Conservation (phyloP, 2,797 vertebrate species). For the Naso thynnoides region DNA sequence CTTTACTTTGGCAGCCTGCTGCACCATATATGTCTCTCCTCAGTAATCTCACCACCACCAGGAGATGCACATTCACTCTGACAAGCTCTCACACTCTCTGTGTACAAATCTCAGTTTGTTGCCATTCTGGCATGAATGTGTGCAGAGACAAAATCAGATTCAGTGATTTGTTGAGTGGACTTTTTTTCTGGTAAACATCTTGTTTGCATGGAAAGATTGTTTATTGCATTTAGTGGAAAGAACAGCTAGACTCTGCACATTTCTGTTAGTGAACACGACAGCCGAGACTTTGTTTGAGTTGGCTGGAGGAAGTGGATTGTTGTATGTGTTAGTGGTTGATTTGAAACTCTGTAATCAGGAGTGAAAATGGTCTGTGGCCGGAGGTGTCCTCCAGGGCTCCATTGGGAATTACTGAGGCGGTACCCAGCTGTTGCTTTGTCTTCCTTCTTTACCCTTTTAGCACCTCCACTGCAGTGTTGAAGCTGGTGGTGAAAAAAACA, state of each 20-base stretch:
- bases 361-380: conserved; percentile 83
- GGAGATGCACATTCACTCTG: conserved; percentile 74
- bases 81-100: conserved; percentile 70
- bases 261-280: conserved; percentile 66
- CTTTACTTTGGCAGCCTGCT: conserved; percentile 81
- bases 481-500: conserved; percentile 66
- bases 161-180: conserved; percentile 56
- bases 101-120: conserved; percentile 67
- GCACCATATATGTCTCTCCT: conserved; percentile 68
- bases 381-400: conserved; percentile 81
- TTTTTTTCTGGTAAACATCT: conserved; percentile 66
- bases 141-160: conserved; percentile 63
- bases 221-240: conserved; percentile 61
- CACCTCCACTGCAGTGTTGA: conserved; percentile 80
- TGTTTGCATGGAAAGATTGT: conserved; percentile 74
- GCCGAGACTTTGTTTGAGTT: conserved; percentile 69
- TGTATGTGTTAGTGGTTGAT: conserved; percentile 82
- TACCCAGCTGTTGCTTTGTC: conserved; percentile 88
- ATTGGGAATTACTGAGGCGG: conserved; percentile 80
- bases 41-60: conserved; percentile 73
- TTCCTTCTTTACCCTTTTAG: conserved; percentile 85
- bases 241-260: conserved; percentile 1
- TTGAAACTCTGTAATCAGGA: conserved; percentile 85
- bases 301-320: conserved; percentile 77
- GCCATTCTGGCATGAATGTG: conserved; percentile 54